Base-by-base conservation (phyloP, 1,140 invertebrate species). In the Dendrolimus punctatus region DNA sequence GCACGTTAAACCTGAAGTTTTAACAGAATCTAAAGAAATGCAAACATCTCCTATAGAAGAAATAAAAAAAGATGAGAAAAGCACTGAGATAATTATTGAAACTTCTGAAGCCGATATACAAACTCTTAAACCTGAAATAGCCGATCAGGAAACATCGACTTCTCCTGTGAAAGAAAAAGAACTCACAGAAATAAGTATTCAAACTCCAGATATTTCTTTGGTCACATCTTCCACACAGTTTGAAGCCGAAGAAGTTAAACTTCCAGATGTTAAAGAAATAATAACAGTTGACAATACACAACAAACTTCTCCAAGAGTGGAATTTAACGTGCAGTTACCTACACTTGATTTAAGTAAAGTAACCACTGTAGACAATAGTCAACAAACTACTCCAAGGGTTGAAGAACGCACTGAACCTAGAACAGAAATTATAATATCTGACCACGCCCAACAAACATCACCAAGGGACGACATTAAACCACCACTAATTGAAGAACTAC, bases 111-210 rank as follows among this genome's bases (percentile, higher is more conserved):
- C 68, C 40, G 76, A 78, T 53, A 84, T 84, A 46, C 87, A 89
- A 77, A 89, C 87, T 43, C 49, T 71, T n/a, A 60, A 69, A 68
- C 75, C 81, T 53, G 85, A 88, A 55, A 76, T 81, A 8, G 48
- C 64, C 46, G 80, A 86, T 50, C 73, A 84, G 60, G 75, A 78
- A 65, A 87, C 84, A 8, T 76, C 73, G 46, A 88, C 76, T 23
- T 71, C 81, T 48, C 85, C 85, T 23, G 50, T 68, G 8, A 66
- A 79, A 66, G 55, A 65, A 50, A 76, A 65, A 40, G 66, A 79
- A 55, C 49, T 78, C 40, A 67, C 58, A 51, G 89, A 90, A 69
- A 86, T 73, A 4, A 84, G 89, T 53, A 88, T 87, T 46, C 89
- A 90, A 70, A 90, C 85, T 8, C 67, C 75, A 42, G 70, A 75